Evolutionary conservation across 1,140 invertebrate species (phyloP), one percentile per base, ranked within the genome.

Genomic region (Drosophila oshimai): DNA sequence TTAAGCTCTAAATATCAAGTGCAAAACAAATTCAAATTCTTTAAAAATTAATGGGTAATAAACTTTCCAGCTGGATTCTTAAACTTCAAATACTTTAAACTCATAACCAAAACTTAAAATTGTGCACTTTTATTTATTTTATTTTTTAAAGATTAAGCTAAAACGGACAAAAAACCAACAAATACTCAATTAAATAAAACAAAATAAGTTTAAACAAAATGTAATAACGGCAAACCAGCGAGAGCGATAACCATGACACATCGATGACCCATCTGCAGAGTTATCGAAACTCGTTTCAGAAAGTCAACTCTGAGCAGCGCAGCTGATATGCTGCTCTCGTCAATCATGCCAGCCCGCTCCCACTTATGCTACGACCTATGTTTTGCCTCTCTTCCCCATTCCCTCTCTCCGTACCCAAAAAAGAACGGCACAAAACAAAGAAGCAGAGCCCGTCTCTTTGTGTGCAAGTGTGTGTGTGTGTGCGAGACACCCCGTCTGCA

Each of bases 361-460:
- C 73, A 69, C 78, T 34, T 24, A 70, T 41, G 65, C 54, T 36
- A 1, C 67, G 50, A 73, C 69, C 53, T 51, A 73, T 79, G 64
- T 17, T n/a, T n/a, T 28, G 6, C 39, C 6, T 15, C 9, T 45
- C 29, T 47, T 12, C 28, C 39, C 72, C n/a, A n/a, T n/a, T 34
- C 41, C 39, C 15, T 28, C 20, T 12, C 17, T 12, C n/a, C n/a
- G n/a, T n/a, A 34, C 4, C 13, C 6, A 29, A 46, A 45, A 68
- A 75, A 47, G 69, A 69, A 55, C 58, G n/a, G 33, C 39, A 46
- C 20, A 31, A 51, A 45, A 71, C 39, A 77, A 70, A 75, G 31
- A 77, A 54, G 50, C 39, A 51, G 57, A 46, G 41, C 22, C 9
- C 10, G n/a, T 37, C 29, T 24, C 17, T 28, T 4, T 5, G 4